Conservation (phyloP, 2,888 invertebrate species). For the Limnephilus rhombicus region DNA sequence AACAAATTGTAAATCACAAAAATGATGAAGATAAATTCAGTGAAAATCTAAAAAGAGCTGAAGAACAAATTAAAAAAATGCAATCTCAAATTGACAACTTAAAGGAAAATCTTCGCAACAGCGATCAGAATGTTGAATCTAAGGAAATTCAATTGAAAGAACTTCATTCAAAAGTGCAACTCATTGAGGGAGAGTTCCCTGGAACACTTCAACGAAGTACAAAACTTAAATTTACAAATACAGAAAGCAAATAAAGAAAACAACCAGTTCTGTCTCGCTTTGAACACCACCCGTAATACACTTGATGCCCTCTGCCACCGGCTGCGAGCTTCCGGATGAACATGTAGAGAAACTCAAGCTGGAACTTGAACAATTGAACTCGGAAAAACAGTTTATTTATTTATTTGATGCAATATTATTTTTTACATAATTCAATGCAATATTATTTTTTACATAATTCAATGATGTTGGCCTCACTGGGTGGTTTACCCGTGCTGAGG, state of each 20-base stretch:
- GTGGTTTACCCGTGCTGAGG: too few relatives aligned
- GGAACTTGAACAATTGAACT: slow-evolving; percentile 39
- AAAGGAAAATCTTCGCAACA: slow-evolving; percentile 58
- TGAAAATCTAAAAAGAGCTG: not conserved
- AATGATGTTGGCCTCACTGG: too few relatives aligned
- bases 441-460: too few relatives aligned
- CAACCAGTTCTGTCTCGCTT: slow-evolving; percentile 78
- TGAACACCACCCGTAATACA: slow-evolving; percentile 78
- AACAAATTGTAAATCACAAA: slow-evolving; percentile 42
- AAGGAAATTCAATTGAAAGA: slow-evolving; percentile 68
- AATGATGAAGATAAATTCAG: slow-evolving; percentile 1
- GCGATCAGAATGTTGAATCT: slow-evolving; percentile 40
- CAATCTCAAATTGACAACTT: slow-evolving; percentile 62
- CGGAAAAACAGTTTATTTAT: slow-evolving; percentile 24
- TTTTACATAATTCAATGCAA: too few relatives aligned
- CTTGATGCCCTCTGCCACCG: slow-evolving; percentile 79
- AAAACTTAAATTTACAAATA: not conserved
- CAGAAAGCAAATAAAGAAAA: slow-evolving; percentile 72
- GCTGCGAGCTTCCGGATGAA: slow-evolving; percentile 78
- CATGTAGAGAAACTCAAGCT: slow-evolving; percentile 77
- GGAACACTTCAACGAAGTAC: slow-evolving; percentile 69
- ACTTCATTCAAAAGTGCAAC: slow-evolving; percentile 68
- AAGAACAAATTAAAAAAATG: slow-evolving; percentile 28
- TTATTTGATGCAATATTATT: too few relatives aligned
- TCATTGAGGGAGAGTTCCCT: slow-evolving; percentile 64